Evolutionary conservation across 2,113 vertebrate species (phyloP).

Genomic region (Silurus glanis): DNA sequence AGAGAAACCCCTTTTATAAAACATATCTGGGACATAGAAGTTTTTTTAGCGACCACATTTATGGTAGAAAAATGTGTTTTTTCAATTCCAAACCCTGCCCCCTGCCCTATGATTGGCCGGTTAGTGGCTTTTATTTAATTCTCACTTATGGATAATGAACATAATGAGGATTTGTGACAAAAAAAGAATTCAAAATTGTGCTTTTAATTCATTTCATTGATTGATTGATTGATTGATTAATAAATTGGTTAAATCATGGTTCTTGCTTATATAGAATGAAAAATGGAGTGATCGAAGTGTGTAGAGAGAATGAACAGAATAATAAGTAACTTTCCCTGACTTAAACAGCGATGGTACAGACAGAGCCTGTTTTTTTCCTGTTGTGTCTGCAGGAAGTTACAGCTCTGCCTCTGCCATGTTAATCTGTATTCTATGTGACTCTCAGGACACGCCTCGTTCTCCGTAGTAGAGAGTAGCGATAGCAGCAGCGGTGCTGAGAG

Average conservation of each 20-base stretch:
- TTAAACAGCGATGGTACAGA: slow-evolving; percentile 39
- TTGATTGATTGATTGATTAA: too few species aligned
- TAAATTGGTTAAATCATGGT: slow-evolving; percentile 23
- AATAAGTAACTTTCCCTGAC: slow-evolving; percentile 56
- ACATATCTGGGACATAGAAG: not conserved
- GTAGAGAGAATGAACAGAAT: slow-evolving; percentile 56
- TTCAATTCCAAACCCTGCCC: not conserved
- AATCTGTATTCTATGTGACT: too few species aligned
- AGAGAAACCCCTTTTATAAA: not conserved
- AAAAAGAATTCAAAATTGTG: too few species aligned
- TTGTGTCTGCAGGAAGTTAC: too few species aligned
- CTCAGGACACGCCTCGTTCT: too few species aligned
- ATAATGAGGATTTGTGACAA: too few species aligned
- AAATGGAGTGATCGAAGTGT: slow-evolving; percentile 47
- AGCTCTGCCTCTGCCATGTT: too few species aligned
- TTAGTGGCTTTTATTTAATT: not conserved
- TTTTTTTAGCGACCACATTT: not conserved
- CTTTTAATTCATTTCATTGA: too few species aligned
- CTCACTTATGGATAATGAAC: not conserved
- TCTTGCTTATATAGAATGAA: slow-evolving; percentile 46
- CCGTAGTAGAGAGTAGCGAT: too few species aligned
- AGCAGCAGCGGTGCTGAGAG: too few species aligned
- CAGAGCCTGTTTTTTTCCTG: too few species aligned
- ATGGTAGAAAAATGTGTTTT: not conserved
- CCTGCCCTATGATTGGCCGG: not conserved